Evolutionary conservation across 92 coral and sea anemone genomes (phyloP), one percentile per base, ranked within the genome.

Genomic region (Umimayanthus kanabou): DNA sequence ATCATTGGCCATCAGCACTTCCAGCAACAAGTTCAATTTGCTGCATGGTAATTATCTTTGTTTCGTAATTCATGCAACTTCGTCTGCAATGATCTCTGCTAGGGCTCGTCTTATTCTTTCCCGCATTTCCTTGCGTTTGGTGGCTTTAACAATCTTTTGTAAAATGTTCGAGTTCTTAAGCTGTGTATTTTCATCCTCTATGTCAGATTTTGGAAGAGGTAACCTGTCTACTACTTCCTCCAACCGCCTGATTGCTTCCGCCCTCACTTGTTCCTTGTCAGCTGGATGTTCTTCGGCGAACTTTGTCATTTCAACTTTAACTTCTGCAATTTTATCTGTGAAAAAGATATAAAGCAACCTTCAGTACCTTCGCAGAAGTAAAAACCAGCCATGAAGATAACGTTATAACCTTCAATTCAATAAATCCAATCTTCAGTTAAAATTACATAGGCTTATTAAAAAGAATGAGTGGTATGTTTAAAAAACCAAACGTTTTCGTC

Each of bases 51-150:
- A 16, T 29, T 73, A 6, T 18, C 2, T 37, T 23, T 53, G 55
- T 65, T 65, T 37, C 9, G 1, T 79, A 80, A 70, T 20, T 83
- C 77, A 83, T 40, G 76, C 77, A 70, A 96, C 94, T 53, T 96
- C 96, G n/a, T 96, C 99, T 11, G 98, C 94, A 3, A 96, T 94
- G 72, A 93, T 82, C 80, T 95, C 99, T 3, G 94, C 96, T 25
- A 96, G 85, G 4, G 99, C 99, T 92, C 98, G 88, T 72, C 95
- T 85, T 29, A 96, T 75, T 85, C 98, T 90, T 18, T 92, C 95
- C 65, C 92, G 88, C 80, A 96, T 84, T 69, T 91, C 96, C 70
- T 92, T 94, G 53, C 92, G 90, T 43, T 95, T 79, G 5, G 93
- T 95, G 4, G 91, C 93, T 20, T 84, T 70, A 11, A 95, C 89